phyloP scores from a whole-genome alignment of 2,888 invertebrate species.

The Matsumyia berberina region DNA sequence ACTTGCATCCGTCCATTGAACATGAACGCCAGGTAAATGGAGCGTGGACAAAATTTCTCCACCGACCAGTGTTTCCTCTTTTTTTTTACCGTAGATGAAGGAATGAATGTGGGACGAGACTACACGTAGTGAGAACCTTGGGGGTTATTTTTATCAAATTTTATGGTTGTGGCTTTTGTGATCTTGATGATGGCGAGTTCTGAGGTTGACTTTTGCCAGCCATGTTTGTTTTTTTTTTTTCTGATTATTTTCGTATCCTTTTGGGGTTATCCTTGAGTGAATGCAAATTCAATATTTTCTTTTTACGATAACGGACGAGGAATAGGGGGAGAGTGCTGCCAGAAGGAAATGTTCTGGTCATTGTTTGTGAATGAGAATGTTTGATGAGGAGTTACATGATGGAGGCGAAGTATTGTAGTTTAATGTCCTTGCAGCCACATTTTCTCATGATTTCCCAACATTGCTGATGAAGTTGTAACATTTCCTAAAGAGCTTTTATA shows the following conservation, averaged over 20 bases:
- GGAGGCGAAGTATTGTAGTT: too few relatives aligned
- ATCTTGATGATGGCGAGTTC: conserved; percentile 66
- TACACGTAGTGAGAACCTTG: neutral
- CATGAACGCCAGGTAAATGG: conserved; percentile 65
- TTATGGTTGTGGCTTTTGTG: conserved; percentile 68
- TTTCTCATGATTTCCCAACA: too few relatives aligned
- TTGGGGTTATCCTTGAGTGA: conserved; percentile 35
- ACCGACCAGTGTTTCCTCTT: conserved; percentile 43
- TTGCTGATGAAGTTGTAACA: too few relatives aligned
- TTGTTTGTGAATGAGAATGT: conserved; percentile 26
- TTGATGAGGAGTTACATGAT: neutral
- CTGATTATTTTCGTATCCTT: neutral
- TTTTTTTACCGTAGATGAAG: conserved; percentile 5
- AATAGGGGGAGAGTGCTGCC: neutral
- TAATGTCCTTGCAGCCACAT: too few relatives aligned
- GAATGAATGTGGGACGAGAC: conserved; percentile 2
- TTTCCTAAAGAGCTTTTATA: too few relatives aligned
- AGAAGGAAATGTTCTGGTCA: neutral
- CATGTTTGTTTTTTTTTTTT: conserved; percentile 24
- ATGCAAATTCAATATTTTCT: conserved; percentile 68
- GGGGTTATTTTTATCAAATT: conserved; percentile 72
- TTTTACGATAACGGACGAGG: conserved; percentile 16
- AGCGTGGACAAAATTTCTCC: conserved; percentile 61
- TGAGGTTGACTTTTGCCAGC: conserved; percentile 55
- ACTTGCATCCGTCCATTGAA: conserved; percentile 63